Conservation (phyloP, 37 sponge, comb jelly and placozoan species). For the Oopsacas minuta region DNA sequence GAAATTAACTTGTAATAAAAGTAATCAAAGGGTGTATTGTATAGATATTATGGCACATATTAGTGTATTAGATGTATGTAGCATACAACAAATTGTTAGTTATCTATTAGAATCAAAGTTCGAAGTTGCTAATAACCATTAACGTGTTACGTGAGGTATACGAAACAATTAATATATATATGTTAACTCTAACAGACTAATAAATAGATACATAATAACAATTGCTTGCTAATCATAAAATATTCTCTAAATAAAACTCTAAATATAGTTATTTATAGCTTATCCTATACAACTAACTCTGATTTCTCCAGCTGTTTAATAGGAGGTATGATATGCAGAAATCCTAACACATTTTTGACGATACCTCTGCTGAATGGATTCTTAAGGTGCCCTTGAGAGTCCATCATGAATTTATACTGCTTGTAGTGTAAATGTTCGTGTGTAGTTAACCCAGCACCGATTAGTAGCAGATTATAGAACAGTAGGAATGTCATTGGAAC, state of each 20-base stretch:
- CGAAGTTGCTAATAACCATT: too few species aligned
- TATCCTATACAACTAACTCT: background rate
- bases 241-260: background rate
- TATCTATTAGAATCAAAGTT: too few species aligned
- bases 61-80: too few species aligned
- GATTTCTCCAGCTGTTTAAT: background rate
- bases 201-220: background rate
- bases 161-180: too few species aligned
- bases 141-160: too few species aligned
- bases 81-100: too few species aligned
- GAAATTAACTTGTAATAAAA: too few species aligned
- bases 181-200: background rate
- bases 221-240: background rate
- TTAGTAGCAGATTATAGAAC: slow-evolving; percentile 29
- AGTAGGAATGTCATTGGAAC: slow-evolving; percentile 30
- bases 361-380: slow-evolving; percentile 74
- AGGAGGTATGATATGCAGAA: slow-evolving; percentile 32
- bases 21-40: too few species aligned
- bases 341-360: slow-evolving; percentile 48
- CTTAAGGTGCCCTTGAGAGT: slow-evolving; percentile 32
- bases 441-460: slow-evolving; percentile 51
- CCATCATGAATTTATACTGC: slow-evolving; percentile 58
- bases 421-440: slow-evolving; percentile 50
- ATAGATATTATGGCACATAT: too few species aligned
- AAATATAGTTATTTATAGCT: background rate